Evolutionary conservation across 2,797 vertebrate species (phyloP), one percentile per base, ranked within the genome.

Genomic region (Rhynchonycteris naso): DNA sequence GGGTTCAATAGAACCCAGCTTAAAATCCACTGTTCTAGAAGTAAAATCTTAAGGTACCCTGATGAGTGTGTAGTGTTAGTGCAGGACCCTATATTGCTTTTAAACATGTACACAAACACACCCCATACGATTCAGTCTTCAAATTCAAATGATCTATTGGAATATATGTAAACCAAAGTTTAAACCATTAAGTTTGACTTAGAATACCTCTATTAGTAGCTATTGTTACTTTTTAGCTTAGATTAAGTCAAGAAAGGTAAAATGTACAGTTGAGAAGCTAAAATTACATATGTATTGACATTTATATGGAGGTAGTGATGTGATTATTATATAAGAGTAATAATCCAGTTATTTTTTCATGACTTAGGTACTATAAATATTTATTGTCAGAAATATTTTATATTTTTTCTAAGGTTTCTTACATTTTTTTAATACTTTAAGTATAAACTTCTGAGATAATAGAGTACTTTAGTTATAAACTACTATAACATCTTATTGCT

Each of bases 281-380:
- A 58, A 61, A 69, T n/a, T 78, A 52, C 21, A n/a, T n/a, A 54
- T n/a, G 59, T 66, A 35, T 15, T 84, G 58, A 94, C 9, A 16
- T 86, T 86, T 91, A 43, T 30, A 63, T 85, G 68, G 13, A 65
- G 47, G 15, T 65, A 75, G 24, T 92, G 28, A 21, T 89, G 1
- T 58, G 43, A 68, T 54, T 11, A 43, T 69, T 63, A 18, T 66
- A 59, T 74, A 78, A 47, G 28, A 43, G 7, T 76, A 63, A 8
- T 87, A 82, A 85, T 95, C 52, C 59, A 78, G 12, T 59, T 26
- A 68, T n/a, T 83, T 87, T 52, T 92, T 30, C 22, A 33, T 84
- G 28, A 35, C 43, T 56, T 65, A 65, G 26, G 13, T 28, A 68
- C 56, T 91, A 15, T 52, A 24, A 68, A 71, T 94, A 75, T 71